Evolutionary conservation across 2,797 vertebrate species (phyloP).

Genomic region (Sebastes goodei): DNA sequence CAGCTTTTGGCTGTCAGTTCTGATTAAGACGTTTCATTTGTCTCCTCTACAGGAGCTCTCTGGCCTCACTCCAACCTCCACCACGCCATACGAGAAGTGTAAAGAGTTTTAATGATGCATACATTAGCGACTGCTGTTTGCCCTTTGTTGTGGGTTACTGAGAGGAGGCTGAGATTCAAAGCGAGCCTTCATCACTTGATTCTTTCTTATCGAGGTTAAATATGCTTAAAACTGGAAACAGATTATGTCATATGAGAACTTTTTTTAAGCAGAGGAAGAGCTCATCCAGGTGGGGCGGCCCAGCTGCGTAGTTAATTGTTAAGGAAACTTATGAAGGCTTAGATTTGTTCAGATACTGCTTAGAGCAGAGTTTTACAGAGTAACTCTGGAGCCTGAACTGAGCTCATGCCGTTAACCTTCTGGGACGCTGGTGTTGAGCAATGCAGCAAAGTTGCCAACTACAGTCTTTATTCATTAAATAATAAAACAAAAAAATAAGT

Average conservation of each 20-base stretch:
- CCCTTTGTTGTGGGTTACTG: background rate
- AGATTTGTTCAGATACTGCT: background rate
- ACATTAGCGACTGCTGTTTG: constrained; percentile 9
- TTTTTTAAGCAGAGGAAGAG: background rate
- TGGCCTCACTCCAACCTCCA: constrained; percentile 37
- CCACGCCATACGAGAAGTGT: constrained; percentile 14
- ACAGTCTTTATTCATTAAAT: too few species aligned
- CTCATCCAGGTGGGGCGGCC: background rate
- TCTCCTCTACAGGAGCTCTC: constrained; percentile 40
- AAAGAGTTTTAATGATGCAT: constrained; percentile 33
- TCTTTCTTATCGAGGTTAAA: background rate
- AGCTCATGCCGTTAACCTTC: background rate
- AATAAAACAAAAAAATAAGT: too few species aligned
- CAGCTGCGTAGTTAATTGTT: constrained; percentile 8
- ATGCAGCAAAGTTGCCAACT: too few species aligned
- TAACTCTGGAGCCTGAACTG: background rate
- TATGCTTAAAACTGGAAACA: background rate
- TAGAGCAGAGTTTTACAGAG: background rate
- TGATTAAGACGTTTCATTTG: constrained; percentile 63
- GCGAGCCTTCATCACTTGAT: background rate
- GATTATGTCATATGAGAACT: background rate
- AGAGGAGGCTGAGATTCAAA: background rate
- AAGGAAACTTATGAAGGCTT: background rate
- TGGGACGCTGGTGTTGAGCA: too few species aligned
- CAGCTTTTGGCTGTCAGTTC: constrained; percentile 50